Conservation (phyloP, 2,888 invertebrate species). For the Caenorhabditis japonica region DNA sequence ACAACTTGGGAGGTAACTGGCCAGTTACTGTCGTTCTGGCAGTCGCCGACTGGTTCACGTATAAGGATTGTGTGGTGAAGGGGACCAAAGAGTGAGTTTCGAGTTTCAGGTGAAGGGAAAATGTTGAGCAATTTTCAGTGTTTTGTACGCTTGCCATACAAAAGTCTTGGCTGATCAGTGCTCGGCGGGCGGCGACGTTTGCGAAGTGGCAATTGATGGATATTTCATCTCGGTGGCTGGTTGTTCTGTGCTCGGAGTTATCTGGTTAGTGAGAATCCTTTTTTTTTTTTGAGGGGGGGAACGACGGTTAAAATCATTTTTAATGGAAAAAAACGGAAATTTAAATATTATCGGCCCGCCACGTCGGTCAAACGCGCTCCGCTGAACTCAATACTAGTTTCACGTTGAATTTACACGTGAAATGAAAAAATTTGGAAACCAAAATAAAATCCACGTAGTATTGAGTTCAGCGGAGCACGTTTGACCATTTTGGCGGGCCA, state of each 20-base stretch:
- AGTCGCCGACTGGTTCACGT: slow-evolving; percentile 74
- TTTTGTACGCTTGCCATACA: slow-evolving; percentile 71
- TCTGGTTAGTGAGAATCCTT: slow-evolving; percentile 63
- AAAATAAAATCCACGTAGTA: too few relatives aligned
- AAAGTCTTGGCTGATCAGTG: slow-evolving; percentile 73
- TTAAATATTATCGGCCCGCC: too few relatives aligned
- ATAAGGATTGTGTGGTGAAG: slow-evolving; percentile 73
- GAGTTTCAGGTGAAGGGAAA: not conserved
- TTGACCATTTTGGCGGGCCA: too few relatives aligned
- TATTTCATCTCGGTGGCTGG: slow-evolving; percentile 74
- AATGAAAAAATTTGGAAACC: too few relatives aligned
- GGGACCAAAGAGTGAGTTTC: slow-evolving; percentile 66
- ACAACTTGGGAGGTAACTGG: slow-evolving; percentile 98
- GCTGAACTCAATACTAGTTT: too few relatives aligned
- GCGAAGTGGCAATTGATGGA: slow-evolving; percentile 72
- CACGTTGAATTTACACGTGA: too few relatives aligned
- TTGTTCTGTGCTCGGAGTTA: slow-evolving; percentile 71
- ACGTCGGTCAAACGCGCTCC: too few relatives aligned
- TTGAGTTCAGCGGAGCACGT: too few relatives aligned
- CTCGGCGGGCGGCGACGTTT: slow-evolving; percentile 71
- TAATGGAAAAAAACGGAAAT: too few relatives aligned
- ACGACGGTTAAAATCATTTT: too few relatives aligned
- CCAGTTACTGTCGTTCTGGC: slow-evolving; percentile 80
- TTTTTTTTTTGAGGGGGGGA: not conserved
- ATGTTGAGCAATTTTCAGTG: slow-evolving; percentile 59